Base-by-base conservation (phyloP, 35 echinoderm and acorn worm genomes). In the Heliocidaris erythrogramma region DNA sequence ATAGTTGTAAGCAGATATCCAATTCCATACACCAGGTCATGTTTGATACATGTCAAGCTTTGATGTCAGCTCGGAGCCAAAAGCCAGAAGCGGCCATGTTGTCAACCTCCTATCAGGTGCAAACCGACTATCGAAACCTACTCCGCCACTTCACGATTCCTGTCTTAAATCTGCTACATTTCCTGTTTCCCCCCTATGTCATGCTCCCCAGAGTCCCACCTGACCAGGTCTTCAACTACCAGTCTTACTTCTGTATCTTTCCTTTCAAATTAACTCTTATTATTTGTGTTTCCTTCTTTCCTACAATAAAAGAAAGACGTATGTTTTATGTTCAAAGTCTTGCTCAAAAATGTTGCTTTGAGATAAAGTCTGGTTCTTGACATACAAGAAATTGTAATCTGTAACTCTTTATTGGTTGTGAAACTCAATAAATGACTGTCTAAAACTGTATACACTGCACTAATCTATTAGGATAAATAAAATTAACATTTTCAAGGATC, bases 161-260 rank as follows among this genome's bases (percentile, higher is more conserved):
- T 78, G 65, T 78, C 65, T 78, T n/a, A 78, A 78, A 78, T 78
- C 65, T 78, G 65, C 21, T 78, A 78, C 65, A 78, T 78, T 78
- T 78, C 65, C 65, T 78, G 65, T 78, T 78, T 78, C 65, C 65
- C 65, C 65, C 65, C 17, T 78, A 78, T 78, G 65, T 78, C 27
- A 78, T 18, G n/a, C 2, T 78, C 65, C 65, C 65, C 65, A 78
- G 65, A 78, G 65, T 27, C 21, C 27, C 65, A 78, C 65, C 65
- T 78, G 65, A 78, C 65, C 27, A 24, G 21, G 65, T 78, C 65
- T 27, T 78, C 65, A 78, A 78, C 65, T 78, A 78, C 21, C 65
- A 78, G 65, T 78, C 65, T 78, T n/a, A 21, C 18, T 78, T 78
- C 65, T 78, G n/a, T 78, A 78, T n/a, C 27, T 18, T 78, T 78